Base-by-base conservation (phyloP, 2,113 vertebrate genomes). In the Tragelaphus buxtoni region DNA sequence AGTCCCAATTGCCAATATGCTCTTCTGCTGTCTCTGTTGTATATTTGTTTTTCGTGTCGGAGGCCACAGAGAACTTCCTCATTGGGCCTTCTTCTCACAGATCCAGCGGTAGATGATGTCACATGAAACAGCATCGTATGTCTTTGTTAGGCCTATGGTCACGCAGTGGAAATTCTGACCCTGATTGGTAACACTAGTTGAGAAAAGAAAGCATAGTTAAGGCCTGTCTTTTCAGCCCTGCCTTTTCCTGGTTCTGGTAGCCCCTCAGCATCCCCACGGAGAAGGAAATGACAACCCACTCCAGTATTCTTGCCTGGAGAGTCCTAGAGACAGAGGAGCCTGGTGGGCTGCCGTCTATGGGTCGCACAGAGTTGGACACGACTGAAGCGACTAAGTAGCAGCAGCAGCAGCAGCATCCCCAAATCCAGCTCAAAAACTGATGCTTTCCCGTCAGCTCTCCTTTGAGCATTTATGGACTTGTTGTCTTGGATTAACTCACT, bases 141-240 rank as follows among this genome's bases (percentile, higher is more conserved):
- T 97, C 39, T 69, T 94, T 77, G 97, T 95, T 35, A 97, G 88
- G 42, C 97, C 97, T 61, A 98, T 96, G 42, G 96, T 98, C 88
- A n/a, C 97, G 45, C 97, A 98, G 77, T 97, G 51, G 93, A 98
- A 98, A 83, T 92, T 35, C 55, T 81, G 69, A 32, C 22, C 14
- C 9, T 63, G 45, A 42, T 91, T 94, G 81, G 45, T 86, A n/a
- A 97, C 2, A 7, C 97, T 98, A 35, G 51, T 77, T 53, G 61
- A 63, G 86, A 93, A 91, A 47, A 97, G 85, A 91, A 82, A 60
- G 10, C 1, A 3, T n/a, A n/a, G n/a, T n/a, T n/a, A n/a, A n/a
- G n/a, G n/a, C n/a, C n/a, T n/a, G n/a, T n/a, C n/a, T n/a, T n/a
- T n/a, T n/a, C n/a, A n/a, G n/a, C n/a, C n/a, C n/a, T n/a, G n/a